A percentile compares a stretch with the other conserved stretches of the same genome.
Conservation (phyloP, 2,888 invertebrate genomes). For the Drosophila histrio region DNA sequence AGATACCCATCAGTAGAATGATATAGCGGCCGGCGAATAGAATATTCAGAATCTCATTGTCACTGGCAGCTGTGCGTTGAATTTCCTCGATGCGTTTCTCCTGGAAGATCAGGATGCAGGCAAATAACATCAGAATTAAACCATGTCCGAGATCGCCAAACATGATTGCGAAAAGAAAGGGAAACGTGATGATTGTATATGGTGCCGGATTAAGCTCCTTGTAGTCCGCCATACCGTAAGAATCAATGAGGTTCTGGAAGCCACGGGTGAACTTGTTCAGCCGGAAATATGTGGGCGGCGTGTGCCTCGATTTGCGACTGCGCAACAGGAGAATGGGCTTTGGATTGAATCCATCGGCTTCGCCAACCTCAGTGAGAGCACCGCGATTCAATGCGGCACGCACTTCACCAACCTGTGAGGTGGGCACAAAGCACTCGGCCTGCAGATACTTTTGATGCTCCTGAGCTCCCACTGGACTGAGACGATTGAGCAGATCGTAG, state of each 20-base stretch:
- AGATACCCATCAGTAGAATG: constrained; percentile 97
- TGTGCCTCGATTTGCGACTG: neutral
- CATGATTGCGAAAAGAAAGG: constrained; percentile 98
- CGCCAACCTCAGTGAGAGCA: constrained; percentile 6
- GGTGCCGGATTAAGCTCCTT: constrained; percentile 95
- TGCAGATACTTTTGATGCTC: constrained; percentile 90
- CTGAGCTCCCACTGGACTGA: constrained; percentile 91
- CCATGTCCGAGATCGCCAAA: constrained; percentile 98
- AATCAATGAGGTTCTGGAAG: constrained; percentile 92
- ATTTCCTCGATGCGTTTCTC: constrained; percentile 90
- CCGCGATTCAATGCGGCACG: constrained; percentile 89
- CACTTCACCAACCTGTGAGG: constrained; percentile 88
- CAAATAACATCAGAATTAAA: constrained; percentile 91
- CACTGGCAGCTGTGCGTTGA: constrained; percentile 84
- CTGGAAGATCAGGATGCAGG: constrained; percentile 90
- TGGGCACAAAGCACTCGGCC: constrained; percentile 94
- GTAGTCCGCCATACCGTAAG: constrained; percentile 97
- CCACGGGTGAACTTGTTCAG: constrained; percentile 96
- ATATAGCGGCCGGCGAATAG: constrained; percentile 99
- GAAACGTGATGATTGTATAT: constrained; percentile 95
- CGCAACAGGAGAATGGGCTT: constrained; percentile 89
- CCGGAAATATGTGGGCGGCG: constrained; percentile 92
- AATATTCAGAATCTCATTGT: constrained; percentile 96
- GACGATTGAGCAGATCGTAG: constrained; percentile 94
- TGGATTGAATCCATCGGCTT: constrained; percentile 77